Conservation (phyloP, 2,113 vertebrate species). For the Xenopus laevis region DNA sequence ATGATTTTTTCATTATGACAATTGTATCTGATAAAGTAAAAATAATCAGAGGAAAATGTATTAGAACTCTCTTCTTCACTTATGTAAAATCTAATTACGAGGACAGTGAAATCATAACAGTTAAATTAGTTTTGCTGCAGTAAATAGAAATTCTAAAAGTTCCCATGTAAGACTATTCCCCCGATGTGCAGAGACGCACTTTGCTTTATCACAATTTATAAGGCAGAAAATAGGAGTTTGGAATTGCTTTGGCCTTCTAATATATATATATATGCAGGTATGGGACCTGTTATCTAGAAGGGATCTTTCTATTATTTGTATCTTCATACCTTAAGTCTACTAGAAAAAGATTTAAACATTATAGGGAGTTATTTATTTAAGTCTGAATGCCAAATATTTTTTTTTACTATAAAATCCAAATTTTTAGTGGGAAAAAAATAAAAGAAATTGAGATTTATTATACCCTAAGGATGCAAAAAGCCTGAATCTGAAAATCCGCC, state of each 20-base stretch:
- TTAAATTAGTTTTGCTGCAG: constrained; percentile 11
- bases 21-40: not conserved
- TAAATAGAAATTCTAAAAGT: not conserved
- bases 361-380: no score
- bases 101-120: constrained; percentile 4
- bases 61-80: not conserved
- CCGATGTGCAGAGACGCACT: not conserved
- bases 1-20: not conserved
- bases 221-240: constrained; percentile 17
- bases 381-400: no score
- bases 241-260: not conserved
- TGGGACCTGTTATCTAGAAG: no score
- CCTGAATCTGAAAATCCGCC: no score
- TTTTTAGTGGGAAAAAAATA: no score
- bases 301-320: no score
- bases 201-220: constrained; percentile 14
- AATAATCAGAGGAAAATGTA: not conserved
- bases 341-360: no score
- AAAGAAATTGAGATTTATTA: no score
- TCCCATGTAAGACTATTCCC: constrained; percentile 5
- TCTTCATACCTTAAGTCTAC: no score
- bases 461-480: no score
- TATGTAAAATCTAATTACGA: constrained; percentile 1
- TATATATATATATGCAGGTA: no score
- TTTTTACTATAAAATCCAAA: no score